These are phyloP conservation scores for Panulirus ornatus DNA, from an alignment of 1,140 invertebrate genomes.

Conservation along the genomic window DNA sequence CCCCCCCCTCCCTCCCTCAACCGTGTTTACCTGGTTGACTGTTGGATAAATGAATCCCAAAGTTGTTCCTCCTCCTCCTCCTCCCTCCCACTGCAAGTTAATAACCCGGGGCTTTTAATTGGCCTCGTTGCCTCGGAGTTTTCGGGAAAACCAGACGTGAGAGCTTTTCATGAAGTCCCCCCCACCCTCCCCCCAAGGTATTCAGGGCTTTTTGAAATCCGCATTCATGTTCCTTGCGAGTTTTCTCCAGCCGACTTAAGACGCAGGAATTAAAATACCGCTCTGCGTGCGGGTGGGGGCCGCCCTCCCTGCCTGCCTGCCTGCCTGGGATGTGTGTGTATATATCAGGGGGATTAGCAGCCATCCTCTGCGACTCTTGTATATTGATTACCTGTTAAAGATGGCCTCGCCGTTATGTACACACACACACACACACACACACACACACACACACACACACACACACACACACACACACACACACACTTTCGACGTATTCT, in stretches of 20 bases:
- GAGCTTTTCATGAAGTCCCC: neutral
- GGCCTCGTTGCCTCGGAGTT: neutral
- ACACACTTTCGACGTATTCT: too few relatives aligned
- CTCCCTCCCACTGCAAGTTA: neutral
- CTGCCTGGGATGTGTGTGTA: too few relatives aligned
- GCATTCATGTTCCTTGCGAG: neutral
- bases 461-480: too few relatives aligned
- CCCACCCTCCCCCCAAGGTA: too few relatives aligned
- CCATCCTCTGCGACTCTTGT: conserved; percentile 31
- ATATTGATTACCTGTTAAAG: conserved; percentile 43
- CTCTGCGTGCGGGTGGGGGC: neutral
- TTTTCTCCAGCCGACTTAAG: neutral
- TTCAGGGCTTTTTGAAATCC: neutral
- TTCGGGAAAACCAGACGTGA: neutral
- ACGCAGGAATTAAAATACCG: neutral
- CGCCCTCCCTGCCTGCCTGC: too few relatives aligned
- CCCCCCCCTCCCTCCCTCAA: too few relatives aligned
- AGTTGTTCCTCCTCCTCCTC: too few relatives aligned
- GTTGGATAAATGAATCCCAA: too few relatives aligned
- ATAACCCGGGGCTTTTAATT: neutral
- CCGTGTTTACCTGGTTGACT: too few relatives aligned
- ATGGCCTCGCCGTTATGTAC: conserved; percentile 20
- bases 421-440: too few relatives aligned
- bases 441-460: too few relatives aligned
- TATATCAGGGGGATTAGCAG: conserved; percentile 36